phyloP scores from a whole-genome alignment of 1,140 invertebrate species.

The Ditylenchus dipsaci region DNA sequence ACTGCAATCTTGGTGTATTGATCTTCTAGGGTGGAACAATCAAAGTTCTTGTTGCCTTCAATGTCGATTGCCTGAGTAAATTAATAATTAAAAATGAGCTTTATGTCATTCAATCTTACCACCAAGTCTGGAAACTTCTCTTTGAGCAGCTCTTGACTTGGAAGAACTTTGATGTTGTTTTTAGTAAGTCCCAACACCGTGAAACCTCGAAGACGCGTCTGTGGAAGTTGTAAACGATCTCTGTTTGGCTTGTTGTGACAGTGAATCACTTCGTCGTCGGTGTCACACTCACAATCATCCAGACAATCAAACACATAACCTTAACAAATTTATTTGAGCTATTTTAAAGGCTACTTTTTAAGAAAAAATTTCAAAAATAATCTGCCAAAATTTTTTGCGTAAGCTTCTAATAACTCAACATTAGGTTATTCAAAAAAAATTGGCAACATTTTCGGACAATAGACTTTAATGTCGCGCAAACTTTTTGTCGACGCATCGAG shows the following conservation, averaged over 20 bases:
- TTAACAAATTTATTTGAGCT: constrained; percentile 5
- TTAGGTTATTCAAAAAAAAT: no score
- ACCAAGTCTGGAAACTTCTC: constrained; percentile 42
- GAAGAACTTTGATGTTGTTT: constrained; percentile 36
- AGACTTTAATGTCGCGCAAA: no score
- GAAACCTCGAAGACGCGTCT: constrained; percentile 34
- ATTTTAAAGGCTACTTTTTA: no score
- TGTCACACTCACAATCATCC: constrained; percentile 39
- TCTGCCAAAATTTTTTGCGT: no score
- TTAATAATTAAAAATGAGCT: constrained; percentile 5
- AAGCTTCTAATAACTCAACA: no score
- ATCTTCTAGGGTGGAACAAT: constrained; percentile 31
- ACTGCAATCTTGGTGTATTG: constrained; percentile 31
- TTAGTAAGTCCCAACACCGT: constrained; percentile 36
- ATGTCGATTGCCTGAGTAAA: constrained; percentile 36
- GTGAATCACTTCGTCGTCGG: constrained; percentile 43
- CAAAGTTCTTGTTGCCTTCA: constrained; percentile 37
- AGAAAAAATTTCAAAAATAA: no score
- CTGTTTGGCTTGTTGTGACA: constrained; percentile 38
- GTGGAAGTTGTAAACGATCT: constrained; percentile 19
- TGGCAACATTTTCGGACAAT: no score
- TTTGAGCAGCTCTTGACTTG: constrained; percentile 30
- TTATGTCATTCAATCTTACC: constrained; percentile 8
- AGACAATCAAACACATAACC: constrained; percentile 32
- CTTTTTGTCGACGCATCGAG: no score